Evolutionary conservation across 2,113 vertebrate species (phyloP), one percentile per base, ranked within the genome.

Genomic region (Seriola quinqueradiata): DNA sequence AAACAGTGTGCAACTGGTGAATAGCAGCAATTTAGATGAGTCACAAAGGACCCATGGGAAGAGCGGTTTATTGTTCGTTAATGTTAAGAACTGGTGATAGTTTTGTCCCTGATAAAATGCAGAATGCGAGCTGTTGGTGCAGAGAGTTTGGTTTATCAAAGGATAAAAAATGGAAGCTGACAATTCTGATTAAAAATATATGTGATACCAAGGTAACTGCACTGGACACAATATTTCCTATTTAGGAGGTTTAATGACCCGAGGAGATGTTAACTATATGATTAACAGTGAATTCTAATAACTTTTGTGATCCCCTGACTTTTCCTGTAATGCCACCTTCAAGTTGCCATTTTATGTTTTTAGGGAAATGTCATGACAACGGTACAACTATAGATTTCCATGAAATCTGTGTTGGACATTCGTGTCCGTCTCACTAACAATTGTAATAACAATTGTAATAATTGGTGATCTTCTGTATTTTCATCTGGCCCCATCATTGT

Each of bases 21-120:
- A 83, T 71, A 23, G 83, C 65, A 81, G 79, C 84, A 72, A 77
- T 90, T 90, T 85, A 77, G 58, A 87, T 89, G 88, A 89, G 66
- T 92, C 86, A 92, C 86, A 90, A 87, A 90, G 79, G 82, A 67
- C 52, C 75, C 68, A 76, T 42, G 68, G 73, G 78, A 86, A 77
- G 81, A 87, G 87, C 3, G 19, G 63, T 60, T 72, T 64, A 84
- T 90, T 84, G 85, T 89, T 86, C n/a, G 21, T 76, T 83, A 81
- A 88, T 84, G 75, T 74, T 72, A 64, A 73, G 77, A 80, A 86
- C 48, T 65, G 70, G 70, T 70, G 40, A 70, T 32, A 69, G 75
- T 69, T 84, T 65, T 77, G 63, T 66, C 5, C 28, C 2, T 23
- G 69, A 74, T 69, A 4, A 76, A 84, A 36, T 36, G 75, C 80